Evolutionary conservation across 2,888 invertebrate species (phyloP), one percentile per base, ranked within the genome.

Genomic region (Cremastinae sp.): DNA sequence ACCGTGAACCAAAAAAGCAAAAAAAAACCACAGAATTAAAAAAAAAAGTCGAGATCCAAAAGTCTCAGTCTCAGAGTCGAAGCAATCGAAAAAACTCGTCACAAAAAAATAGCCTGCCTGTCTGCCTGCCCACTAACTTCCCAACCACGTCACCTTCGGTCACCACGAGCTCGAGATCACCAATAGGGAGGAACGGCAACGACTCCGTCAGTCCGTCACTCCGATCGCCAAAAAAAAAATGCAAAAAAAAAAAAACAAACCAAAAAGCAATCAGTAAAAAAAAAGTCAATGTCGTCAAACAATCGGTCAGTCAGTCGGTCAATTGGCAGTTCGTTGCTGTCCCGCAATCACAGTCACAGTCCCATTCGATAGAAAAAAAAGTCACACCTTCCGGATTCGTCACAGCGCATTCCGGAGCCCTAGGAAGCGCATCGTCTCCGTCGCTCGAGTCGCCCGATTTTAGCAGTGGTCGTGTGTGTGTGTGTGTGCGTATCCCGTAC

Each of bases 111-210:
- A 84, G 88, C 86, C 87, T 88, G 88, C 85, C 75, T 72, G 75
- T 68, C 75, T 76, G 76, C 84, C 88, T 88, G 89, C 87, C 89
- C 88, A 89, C 87, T 89, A 88, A 89, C 87, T 86, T 88, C 88
- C 88, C 89, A 88, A 89, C 88, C 87, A 88, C 69, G 87, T 89
- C 87, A 88, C 88, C 89, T 88, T 87, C 88, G 89, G 88, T 87
- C 89, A 89, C 88, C 88, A 89, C 85, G 86, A 87, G 87, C 73
- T 76, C 76, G 76, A 49, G 73, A 73, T 76, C 76, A 77, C 78
- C 80, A 80, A 80, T 79, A 79, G 78, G 70, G 81, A 82, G 80
- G 79, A 80, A 75, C 76, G 73, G 80, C 76, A 79, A 86, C 76
- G 79, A 76, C 78, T 80, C 74, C 74, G 78, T 78, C 79, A 78